Evolutionary conservation across 2,113 vertebrate species (phyloP).

Genomic region (Porphyrio hochstetteri): DNA sequence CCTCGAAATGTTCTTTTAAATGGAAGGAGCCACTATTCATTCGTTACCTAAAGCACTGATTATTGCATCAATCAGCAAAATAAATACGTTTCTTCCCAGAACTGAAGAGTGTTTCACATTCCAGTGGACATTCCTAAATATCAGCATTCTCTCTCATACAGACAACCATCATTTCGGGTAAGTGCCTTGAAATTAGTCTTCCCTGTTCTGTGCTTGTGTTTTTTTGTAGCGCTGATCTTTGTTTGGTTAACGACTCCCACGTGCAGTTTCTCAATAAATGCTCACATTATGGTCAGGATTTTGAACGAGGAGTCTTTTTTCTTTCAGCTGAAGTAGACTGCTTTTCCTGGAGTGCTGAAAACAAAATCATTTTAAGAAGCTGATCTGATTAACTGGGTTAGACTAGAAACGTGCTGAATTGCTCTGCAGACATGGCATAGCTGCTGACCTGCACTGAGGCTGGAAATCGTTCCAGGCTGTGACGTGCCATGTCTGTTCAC

Average conservation of each 20-base stretch:
- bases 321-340: background rate
- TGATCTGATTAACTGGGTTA: slow-evolving; percentile 27
- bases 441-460: background rate
- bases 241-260: background rate
- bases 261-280: background rate
- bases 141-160: background rate
- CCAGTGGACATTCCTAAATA: slow-evolving; percentile 14
- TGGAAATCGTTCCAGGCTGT: slow-evolving; percentile 18
- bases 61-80: background rate
- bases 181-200: background rate
- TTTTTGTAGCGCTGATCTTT: background rate
- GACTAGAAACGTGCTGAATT: slow-evolving; percentile 20
- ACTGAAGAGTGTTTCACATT: background rate
- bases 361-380: background rate
- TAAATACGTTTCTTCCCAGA: background rate
- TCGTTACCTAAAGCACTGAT: background rate
- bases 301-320: background rate
- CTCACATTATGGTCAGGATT: background rate
- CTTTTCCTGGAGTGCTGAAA: background rate
- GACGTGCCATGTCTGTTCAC: background rate
- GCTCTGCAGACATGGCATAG: slow-evolving; percentile 3
- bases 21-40: background rate
- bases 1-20: background rate
- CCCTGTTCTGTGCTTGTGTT: background rate
- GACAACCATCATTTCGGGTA: background rate